These are phyloP conservation scores for Leptinotarsa texana DNA, from an alignment of 1,140 invertebrate genomes.

Conservation along the genomic window DNA sequence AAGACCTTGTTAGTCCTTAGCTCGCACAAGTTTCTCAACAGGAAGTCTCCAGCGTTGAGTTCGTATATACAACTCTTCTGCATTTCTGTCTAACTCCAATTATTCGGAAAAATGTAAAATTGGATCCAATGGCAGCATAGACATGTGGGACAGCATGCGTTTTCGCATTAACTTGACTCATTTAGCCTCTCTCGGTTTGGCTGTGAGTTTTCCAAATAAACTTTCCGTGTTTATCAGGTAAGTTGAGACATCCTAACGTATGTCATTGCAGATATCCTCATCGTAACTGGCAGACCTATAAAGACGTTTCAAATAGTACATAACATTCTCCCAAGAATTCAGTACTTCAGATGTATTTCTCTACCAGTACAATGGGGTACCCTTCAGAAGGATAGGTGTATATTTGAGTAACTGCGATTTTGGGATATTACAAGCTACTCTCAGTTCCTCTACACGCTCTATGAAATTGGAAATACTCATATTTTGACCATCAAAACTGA, in stretches of 20 bases:
- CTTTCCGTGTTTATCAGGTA: background rate
- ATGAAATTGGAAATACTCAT: background rate
- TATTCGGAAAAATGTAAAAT: background rate
- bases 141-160: background rate
- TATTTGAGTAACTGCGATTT: background rate
- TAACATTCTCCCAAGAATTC: background rate
- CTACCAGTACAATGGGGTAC: background rate
- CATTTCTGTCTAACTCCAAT: background rate
- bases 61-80: background rate
- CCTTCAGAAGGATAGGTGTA: background rate
- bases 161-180: background rate
- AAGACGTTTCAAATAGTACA: background rate
- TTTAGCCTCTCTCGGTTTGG: background rate
- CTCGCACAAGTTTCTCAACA: no score
- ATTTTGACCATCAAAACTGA: slow-evolving; percentile 1
- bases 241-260: background rate
- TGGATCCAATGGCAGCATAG: background rate
- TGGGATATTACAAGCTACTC: background rate
- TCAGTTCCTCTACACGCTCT: background rate
- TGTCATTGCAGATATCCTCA: background rate
- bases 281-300: background rate
- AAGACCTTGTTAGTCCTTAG: no score
- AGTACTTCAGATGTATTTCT: background rate
- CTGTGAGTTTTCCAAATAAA: background rate
- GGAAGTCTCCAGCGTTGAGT: background rate